Percentiles rank a stretch among this genome's conserved stretches.
These are phyloP conservation scores for Beris chalybata DNA, from an alignment of 2,888 invertebrate species.

Conservation along the genomic window DNA sequence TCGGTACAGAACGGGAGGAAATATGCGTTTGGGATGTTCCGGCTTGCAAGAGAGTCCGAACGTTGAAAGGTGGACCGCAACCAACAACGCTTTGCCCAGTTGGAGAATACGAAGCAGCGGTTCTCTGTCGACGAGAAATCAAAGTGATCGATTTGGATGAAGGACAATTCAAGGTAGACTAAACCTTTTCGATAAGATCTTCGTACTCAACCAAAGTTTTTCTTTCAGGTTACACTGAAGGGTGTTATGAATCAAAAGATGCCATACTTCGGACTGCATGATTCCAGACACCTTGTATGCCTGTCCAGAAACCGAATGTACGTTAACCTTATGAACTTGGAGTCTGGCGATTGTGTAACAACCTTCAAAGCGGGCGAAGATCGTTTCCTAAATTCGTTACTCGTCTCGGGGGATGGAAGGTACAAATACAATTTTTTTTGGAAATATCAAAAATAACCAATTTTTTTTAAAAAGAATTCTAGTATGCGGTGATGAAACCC, in stretches of 20 bases:
- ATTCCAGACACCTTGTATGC: slow-evolving; percentile 74
- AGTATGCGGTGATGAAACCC: slow-evolving; percentile 90
- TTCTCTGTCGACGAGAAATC: slow-evolving; percentile 79
- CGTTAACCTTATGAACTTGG: slow-evolving; percentile 83
- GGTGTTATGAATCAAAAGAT: slow-evolving; percentile 92
- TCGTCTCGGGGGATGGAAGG: slow-evolving; percentile 87
- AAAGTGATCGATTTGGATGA: slow-evolving; percentile 77
- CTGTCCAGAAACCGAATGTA: slow-evolving; percentile 86
- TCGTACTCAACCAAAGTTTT: background rate
- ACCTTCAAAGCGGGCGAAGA: slow-evolving; percentile 91
- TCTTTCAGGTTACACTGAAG: slow-evolving; percentile 67
- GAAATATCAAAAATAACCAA: slow-evolving; percentile 1
- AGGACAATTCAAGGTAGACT: slow-evolving; percentile 59
- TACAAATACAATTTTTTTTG: slow-evolving; percentile 46
- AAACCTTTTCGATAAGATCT: background rate
- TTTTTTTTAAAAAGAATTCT: slow-evolving; percentile 60
- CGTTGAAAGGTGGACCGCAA: slow-evolving; percentile 72
- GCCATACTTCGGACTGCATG: slow-evolving; percentile 86
- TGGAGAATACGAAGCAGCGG: slow-evolving; percentile 74
- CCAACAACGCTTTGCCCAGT: slow-evolving; percentile 79
- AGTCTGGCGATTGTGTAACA: slow-evolving; percentile 67
- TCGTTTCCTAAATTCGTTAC: slow-evolving; percentile 82
- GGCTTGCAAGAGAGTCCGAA: slow-evolving; percentile 67
- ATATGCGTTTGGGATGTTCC: slow-evolving; percentile 81
- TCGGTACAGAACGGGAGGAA: slow-evolving; percentile 74